Base-by-base conservation (phyloP, 2,113 vertebrate genomes). In the Dipodomys ordii region DNA sequence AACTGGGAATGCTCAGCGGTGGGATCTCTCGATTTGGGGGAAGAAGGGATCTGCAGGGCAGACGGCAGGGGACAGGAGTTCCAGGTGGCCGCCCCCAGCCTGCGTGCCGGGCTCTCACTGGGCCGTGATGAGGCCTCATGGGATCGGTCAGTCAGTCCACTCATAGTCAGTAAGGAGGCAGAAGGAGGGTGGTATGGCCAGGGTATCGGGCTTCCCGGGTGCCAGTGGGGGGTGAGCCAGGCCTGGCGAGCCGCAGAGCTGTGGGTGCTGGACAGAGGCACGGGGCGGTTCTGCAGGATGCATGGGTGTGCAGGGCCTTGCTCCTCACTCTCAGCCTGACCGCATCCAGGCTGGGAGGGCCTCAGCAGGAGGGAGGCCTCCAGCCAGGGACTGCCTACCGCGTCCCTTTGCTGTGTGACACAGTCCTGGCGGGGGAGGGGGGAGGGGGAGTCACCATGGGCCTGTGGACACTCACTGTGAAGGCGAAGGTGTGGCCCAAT, bases 311-410 rank as follows among this genome's bases (percentile, higher is more conserved):
- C 44, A 85, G 15, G 23, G 49, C 15, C 71, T 60, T n/a, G n/a
- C 25, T 3, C 3, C 60, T 18, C 10, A 5, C 8, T 27, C 46
- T 25, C 32, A 2, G 16, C 18, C 72, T 13, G 53, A 30, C 1
- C 0, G 16, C 2, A 0, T 32, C 27, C 6, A 28, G 11, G 12
- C 3, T 0, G 3, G 10, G 32, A 44, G 23, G 62, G n/a, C 39
- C 32, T 35, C 20, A 0, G 79, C 74, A 32, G 9, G 20, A 27
- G 46, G 7, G 16, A 65, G 13, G 32, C 77, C 1, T 0, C 44
- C 39, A 25, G 68, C 23, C 39, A 11, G 32, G 22, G 18, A 11
- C 73, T 35, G 19, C 12, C 87, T 35, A 30, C 25, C 30, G 11
- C 25, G 62, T 60, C 13, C 22, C 79, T 88, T 35, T 44, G 22